Conservation (phyloP, 2,113 vertebrate species). For the Mormyrus lacerda region DNA sequence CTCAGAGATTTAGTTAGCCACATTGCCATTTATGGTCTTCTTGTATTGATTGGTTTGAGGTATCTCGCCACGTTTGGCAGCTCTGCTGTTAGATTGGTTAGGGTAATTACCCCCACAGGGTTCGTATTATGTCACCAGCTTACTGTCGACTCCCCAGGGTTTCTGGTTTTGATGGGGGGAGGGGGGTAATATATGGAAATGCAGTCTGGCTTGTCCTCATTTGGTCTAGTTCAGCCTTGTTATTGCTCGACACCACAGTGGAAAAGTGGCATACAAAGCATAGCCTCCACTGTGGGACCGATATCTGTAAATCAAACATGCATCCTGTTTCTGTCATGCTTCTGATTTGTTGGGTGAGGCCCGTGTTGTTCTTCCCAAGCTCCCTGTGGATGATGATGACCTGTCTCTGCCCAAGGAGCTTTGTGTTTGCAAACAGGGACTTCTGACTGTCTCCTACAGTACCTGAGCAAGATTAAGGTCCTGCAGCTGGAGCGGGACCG, state of each 20-base stretch:
- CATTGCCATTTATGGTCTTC: not conserved
- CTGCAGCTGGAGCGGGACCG: slow-evolving; percentile 90
- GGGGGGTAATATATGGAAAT: not conserved
- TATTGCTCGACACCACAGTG: not conserved
- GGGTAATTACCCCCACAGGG: not conserved
- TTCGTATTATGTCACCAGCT: not conserved
- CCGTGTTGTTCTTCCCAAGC: not conserved
- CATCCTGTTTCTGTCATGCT: not conserved
- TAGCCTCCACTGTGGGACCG: not conserved
- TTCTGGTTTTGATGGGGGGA: not conserved
- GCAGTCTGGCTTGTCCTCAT: not conserved
- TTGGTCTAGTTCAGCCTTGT: not conserved
- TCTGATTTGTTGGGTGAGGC: not conserved
- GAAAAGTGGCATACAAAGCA: not conserved
- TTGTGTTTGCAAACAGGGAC: not conserved
- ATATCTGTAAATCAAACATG: not conserved
- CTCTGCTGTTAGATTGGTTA: not conserved
- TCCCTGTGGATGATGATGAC: not conserved
- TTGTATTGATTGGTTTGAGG: not conserved
- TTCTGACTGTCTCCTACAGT: slow-evolving; percentile 54
- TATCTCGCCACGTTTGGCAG: not conserved
- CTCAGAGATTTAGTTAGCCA: not conserved
- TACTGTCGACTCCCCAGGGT: not conserved
- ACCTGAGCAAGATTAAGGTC: slow-evolving; percentile 96
- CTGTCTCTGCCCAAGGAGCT: not conserved